Conservation (phyloP, 2,888 invertebrate genomes). For the Plemyria rubiginata region DNA sequence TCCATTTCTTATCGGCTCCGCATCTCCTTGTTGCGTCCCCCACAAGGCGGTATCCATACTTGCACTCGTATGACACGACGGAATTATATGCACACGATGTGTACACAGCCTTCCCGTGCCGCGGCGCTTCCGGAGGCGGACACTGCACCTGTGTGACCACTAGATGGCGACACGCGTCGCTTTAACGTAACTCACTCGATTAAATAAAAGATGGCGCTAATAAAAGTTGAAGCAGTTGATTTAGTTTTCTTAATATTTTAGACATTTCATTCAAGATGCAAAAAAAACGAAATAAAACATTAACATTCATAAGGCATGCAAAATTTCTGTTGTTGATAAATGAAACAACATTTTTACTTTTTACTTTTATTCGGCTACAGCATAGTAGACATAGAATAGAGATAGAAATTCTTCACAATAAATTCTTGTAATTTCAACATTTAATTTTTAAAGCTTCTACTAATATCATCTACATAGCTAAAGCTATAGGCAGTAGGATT, state of each 20-base stretch:
- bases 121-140: conserved; percentile 95
- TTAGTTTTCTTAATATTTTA: neutral
- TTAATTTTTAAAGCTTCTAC: conserved; percentile 66
- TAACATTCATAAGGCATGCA: conserved; percentile 34
- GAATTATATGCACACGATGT: conserved; percentile 97
- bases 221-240: conserved; percentile 17
- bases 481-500: conserved; percentile 68
- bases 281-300: conserved; percentile 17
- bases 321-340: conserved; percentile 44
- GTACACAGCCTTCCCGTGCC: conserved; percentile 96
- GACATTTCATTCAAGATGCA: conserved; percentile 21
- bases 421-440: conserved; percentile 67
- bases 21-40: conserved; percentile 96
- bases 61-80: conserved; percentile 97
- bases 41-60: conserved; percentile 95
- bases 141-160: conserved; percentile 98
- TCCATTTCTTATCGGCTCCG: conserved; percentile 97
- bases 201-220: conserved; percentile 58
- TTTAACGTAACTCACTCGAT: conserved; percentile 63
- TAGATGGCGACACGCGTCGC: conserved; percentile 82
- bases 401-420: conserved; percentile 70
- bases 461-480: conserved; percentile 66
- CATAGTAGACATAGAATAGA: conserved; percentile 66
- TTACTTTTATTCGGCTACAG: conserved; percentile 77
- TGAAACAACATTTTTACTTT: conserved; percentile 67